Evolutionary conservation across 30 jellyfish, hydroid and myxozoan species (phyloP), one percentile per base, ranked within the genome.

Genomic region (Chironex yamaguchii): DNA sequence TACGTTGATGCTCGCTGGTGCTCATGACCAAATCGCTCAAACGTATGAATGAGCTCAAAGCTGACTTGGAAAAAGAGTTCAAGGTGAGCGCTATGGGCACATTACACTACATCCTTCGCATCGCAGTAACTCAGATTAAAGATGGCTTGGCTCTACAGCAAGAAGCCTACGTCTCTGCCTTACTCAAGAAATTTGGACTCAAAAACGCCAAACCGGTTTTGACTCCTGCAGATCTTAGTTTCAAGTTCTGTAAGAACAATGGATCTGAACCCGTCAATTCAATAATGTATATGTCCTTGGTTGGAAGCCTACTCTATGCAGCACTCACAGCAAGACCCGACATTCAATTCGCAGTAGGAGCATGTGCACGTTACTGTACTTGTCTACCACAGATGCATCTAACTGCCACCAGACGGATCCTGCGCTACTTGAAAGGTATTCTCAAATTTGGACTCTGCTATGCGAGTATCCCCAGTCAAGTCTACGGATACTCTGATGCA

Each of bases 291-390:
- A 72, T n/a, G 76, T 72, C 86, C n/a, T 4, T 48, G 42, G 76
- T 72, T 36, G 86, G 83, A 6, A 72, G 48, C 27, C 14, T 72
- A 20, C 80, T 72, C 6, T 76, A 76, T 52, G 62, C 48, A 23
- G 35, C 65, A 21, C n/a, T 50, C 4, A 64, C 81, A 17, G 29
- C 81, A 20, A 31, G 89, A 49, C 89, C 84, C 11, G 89, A 52
- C 81, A 76, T 76, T 42, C 22, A 31, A 25, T 26, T 14, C 25
- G 81, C 89, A 49, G 82, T 76, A 80, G 81, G 76, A 31, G 76
- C 3, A 29, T 4, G n/a, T n/a, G n/a, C n/a, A n/a, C n/a, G n/a
- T n/a, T n/a, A n/a, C n/a, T n/a, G n/a, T 3, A 29, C 4, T 32
- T 3, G 79, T 24, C 69, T 49, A 13, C 24, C 25, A 6, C 25